These are phyloP conservation scores for Coccyzus lansbergi DNA, from an alignment of 2,797 vertebrate genomes.

Conservation along the genomic window DNA sequence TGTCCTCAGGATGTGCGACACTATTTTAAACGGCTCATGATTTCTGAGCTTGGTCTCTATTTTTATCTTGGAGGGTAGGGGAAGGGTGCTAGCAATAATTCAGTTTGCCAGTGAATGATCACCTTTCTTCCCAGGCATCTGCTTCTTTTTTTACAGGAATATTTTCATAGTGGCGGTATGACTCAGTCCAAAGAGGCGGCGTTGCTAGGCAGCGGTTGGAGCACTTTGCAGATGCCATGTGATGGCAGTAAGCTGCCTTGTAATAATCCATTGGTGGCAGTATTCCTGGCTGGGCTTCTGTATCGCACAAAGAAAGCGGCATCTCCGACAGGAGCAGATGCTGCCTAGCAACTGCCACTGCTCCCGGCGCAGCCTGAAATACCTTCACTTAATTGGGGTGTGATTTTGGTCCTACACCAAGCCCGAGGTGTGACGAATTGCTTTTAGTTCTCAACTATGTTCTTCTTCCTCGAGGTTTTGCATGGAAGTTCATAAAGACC, in stretches of 20 bases:
- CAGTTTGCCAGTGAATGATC: constrained; percentile 51
- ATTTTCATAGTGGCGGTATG: constrained; percentile 61
- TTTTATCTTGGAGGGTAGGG: constrained; percentile 47
- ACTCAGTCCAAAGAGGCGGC: constrained; percentile 69
- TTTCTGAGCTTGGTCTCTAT: constrained; percentile 42
- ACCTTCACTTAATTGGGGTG: constrained; percentile 53
- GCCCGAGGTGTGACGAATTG: neutral
- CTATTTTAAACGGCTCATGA: constrained; percentile 41
- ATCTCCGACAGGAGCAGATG: constrained; percentile 65
- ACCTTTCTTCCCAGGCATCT: constrained; percentile 67
- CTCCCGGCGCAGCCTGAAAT: constrained; percentile 31
- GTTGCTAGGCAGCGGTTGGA: constrained; percentile 69
- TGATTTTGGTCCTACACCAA: neutral
- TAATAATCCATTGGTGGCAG: constrained; percentile 66
- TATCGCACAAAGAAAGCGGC: constrained; percentile 51
- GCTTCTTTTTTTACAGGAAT: constrained; percentile 67
- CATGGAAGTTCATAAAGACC: neutral
- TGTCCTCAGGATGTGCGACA: constrained; percentile 21
- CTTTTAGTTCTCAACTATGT: neutral
- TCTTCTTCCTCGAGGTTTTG: neutral
- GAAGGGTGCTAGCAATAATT: constrained; percentile 43
- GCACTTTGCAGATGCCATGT: constrained; percentile 68
- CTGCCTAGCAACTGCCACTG: constrained; percentile 71
- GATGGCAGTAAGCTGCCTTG: constrained; percentile 71
- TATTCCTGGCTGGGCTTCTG: constrained; percentile 50